Percentiles rank a stretch among this genome's conserved stretches.
These are phyloP conservation scores for Drosophila dunni DNA, from an alignment of 1,140 invertebrate species.

Conservation along the genomic window DNA sequence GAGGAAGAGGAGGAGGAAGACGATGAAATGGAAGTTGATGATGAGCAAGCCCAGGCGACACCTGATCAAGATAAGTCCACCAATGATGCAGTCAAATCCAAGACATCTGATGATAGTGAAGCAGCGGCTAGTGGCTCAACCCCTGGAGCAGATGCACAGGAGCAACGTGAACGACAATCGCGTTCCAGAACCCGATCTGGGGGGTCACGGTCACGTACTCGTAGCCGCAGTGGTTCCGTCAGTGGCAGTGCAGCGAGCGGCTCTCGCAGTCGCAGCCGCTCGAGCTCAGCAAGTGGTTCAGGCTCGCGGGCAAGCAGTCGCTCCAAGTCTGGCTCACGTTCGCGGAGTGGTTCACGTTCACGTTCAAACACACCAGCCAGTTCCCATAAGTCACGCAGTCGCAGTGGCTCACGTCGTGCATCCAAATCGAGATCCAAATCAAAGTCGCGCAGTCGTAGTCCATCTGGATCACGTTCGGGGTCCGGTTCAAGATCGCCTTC, in stretches of 20 bases:
- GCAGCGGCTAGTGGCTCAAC: constrained; percentile 80
- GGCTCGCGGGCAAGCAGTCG: constrained; percentile 63
- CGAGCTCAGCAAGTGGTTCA: constrained; percentile 83
- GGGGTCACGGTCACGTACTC: constrained; percentile 63
- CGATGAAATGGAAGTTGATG: constrained; percentile 90
- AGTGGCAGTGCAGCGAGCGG: constrained; percentile 41
- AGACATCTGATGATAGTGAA: constrained; percentile 54
- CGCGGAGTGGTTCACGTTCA: constrained; percentile 76
- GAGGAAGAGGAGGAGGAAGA: constrained; percentile 91
- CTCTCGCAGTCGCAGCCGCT: constrained; percentile 60
- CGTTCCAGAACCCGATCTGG: constrained; percentile 68
- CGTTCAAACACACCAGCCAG: constrained; percentile 48
- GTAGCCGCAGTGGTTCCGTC: constrained; percentile 53
- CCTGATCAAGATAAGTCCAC: constrained; percentile 49
- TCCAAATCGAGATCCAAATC: constrained; percentile 41
- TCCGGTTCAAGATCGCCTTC: constrained; percentile 75
- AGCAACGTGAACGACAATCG: constrained; percentile 76
- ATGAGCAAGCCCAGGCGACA: constrained; percentile 85
- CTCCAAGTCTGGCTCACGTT: constrained; percentile 81
- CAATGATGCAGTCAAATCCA: constrained; percentile 74
- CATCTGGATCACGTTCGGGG: constrained; percentile 61
- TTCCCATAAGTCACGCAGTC: constrained; percentile 61
- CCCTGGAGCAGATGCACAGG: constrained; percentile 83
- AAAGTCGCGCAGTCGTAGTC: constrained; percentile 62
- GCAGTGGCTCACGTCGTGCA: constrained; percentile 69